These are phyloP conservation scores for Lucinisca nassula DNA, from an alignment of 2,888 invertebrate genomes.

Conservation along the genomic window DNA sequence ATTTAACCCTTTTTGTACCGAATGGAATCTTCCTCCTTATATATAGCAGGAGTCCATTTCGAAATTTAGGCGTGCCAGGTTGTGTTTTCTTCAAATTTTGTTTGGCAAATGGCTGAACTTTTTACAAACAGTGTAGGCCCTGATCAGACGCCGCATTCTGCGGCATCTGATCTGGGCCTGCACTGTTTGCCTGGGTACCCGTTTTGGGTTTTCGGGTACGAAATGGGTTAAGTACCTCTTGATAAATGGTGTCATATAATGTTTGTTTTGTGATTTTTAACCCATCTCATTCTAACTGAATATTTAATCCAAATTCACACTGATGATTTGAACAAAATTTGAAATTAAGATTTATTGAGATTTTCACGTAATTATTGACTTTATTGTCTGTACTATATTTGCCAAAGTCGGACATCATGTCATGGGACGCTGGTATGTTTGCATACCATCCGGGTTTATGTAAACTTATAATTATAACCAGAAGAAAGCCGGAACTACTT, in stretches of 20 bases:
- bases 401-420: background rate
- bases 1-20: no score
- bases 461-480: background rate
- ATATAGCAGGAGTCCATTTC: no score
- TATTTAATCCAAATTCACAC: background rate
- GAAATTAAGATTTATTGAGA: background rate
- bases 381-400: background rate
- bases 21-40: no score
- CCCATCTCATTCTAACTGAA: background rate
- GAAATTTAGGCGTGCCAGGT: no score
- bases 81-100: no score
- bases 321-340: background rate
- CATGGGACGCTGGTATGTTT: background rate
- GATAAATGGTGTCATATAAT: background rate
- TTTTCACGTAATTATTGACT: background rate
- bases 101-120: no score
- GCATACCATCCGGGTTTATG: background rate
- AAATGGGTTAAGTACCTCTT: background rate
- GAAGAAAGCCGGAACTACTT: no score
- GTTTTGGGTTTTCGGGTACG: no score
- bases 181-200: no score
- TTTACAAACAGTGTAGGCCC: no score
- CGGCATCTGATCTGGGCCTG: no score
- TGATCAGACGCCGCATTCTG: no score
- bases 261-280: background rate